phyloP scores from a whole-genome alignment of 2,797 vertebrate genomes.

The Aselliscus stoliczkanus region DNA sequence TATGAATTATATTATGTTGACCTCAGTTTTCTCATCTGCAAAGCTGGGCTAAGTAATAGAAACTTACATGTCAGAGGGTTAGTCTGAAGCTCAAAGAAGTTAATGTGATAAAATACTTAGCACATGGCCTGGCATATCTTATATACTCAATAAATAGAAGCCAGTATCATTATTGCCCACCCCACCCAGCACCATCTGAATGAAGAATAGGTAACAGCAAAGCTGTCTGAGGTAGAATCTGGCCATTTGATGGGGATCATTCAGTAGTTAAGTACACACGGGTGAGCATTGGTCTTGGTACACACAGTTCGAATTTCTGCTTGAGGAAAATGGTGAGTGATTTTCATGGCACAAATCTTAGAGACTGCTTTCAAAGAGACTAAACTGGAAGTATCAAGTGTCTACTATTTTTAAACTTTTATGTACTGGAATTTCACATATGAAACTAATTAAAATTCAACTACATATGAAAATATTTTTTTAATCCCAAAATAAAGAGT shows the following conservation, averaged over 20 bases:
- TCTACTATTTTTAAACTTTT: not conserved
- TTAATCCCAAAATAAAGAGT: not conserved
- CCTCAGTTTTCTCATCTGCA: not conserved
- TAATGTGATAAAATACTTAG: not conserved
- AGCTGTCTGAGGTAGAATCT: not conserved
- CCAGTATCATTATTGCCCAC: not conserved
- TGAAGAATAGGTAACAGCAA: not conserved
- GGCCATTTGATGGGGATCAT: not conserved
- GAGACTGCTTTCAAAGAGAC: not conserved
- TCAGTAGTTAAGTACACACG: not conserved
- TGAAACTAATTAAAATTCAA: slow-evolving; percentile 6
- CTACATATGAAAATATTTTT: not conserved
- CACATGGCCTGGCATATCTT: not conserved
- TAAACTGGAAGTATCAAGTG: not conserved
- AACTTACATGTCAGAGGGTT: not conserved
- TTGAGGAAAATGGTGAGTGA: not conserved
- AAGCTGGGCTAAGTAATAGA: not conserved
- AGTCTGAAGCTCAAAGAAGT: not conserved
- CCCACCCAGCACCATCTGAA: not conserved
- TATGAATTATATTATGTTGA: not conserved
- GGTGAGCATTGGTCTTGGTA: not conserved
- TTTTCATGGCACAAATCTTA: not conserved
- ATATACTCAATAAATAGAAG: not conserved
- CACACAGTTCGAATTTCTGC: not conserved
- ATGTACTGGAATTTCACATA: not conserved